phyloP scores from a whole-genome alignment of 2,797 vertebrate genomes.

The Manis crassicaudata region DNA sequence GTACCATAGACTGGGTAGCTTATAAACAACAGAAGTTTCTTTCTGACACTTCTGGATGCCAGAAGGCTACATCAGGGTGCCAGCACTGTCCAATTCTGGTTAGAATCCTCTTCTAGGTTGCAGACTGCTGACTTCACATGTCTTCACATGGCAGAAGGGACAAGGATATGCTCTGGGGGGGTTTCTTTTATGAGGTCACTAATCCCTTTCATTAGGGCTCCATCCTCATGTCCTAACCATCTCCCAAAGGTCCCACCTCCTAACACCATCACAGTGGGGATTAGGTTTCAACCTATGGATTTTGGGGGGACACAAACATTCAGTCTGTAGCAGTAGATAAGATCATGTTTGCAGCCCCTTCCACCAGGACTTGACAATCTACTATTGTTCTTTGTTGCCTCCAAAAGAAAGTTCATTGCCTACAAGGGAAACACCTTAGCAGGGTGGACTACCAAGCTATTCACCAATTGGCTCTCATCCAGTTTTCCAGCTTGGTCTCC shows the following conservation, averaged over 20 bases:
- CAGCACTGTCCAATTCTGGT: not conserved
- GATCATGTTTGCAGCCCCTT: not conserved
- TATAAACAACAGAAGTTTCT: not conserved
- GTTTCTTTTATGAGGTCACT: not conserved
- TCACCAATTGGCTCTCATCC: not conserved
- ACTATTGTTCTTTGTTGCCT: not conserved
- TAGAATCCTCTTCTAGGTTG: not conserved
- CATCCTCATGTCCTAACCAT: not conserved
- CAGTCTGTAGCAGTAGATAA: not conserved
- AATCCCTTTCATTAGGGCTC: not conserved
- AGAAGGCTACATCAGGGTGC: not conserved
- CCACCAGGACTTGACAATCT: not conserved
- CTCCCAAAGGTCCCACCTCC: not conserved
- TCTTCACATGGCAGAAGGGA: not conserved
- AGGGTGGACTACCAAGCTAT: not conserved
- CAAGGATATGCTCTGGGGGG: not conserved
- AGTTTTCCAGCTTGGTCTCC: not conserved
- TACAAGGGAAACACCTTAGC: not conserved
- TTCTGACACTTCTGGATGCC: not conserved
- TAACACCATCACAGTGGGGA: not conserved
- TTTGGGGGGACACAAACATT: not conserved
- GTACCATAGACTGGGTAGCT: not conserved
- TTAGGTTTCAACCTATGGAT: not conserved
- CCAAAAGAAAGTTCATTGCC: not conserved
- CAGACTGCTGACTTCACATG: no score